Percentiles rank a stretch among this genome's conserved stretches.
These are phyloP conservation scores for Callyntrura guangdongensis DNA, from an alignment of 2,888 invertebrate species.

Conservation along the genomic window DNA sequence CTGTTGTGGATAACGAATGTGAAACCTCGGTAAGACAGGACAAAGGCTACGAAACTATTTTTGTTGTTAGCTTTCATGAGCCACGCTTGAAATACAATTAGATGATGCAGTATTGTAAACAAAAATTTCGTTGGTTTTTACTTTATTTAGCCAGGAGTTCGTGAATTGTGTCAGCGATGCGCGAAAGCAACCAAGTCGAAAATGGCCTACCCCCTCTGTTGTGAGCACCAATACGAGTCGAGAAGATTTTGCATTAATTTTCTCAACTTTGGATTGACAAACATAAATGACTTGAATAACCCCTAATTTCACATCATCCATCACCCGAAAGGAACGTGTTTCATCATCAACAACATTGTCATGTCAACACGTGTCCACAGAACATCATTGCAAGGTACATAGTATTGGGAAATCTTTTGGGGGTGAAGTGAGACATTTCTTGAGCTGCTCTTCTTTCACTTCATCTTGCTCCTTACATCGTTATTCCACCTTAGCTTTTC, in stretches of 20 bases:
- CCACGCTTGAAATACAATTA: not conserved
- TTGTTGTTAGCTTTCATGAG: not conserved
- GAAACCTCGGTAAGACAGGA: conserved; percentile 70
- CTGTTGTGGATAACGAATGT: conserved; percentile 72
- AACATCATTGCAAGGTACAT: not conserved
- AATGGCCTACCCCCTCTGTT: conserved; percentile 88
- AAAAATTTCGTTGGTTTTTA: not conserved
- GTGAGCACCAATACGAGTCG: conserved; percentile 88
- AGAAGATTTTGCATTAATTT: conserved; percentile 89
- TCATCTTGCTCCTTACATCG: not conserved
- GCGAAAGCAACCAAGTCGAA: conserved; percentile 89
- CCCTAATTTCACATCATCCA: not conserved
- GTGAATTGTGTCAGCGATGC: conserved; percentile 89
- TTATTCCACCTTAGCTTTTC: not conserved
- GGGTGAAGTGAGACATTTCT: conserved; percentile 24
- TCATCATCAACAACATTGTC: not conserved
- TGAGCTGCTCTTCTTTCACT: not conserved
- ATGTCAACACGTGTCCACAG: not conserved
- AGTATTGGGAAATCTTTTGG: not conserved
- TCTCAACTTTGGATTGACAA: conserved; percentile 64
- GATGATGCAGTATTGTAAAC: not conserved
- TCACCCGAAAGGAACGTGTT: not conserved
- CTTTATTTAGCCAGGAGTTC: conserved; percentile 85
- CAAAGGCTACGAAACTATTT: not conserved
- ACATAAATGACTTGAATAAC: conserved; percentile 46